A percentile compares a stretch with the other conserved stretches of the same genome.
These are phyloP conservation scores for Agriopis leucophaearia DNA, from an alignment of 2,888 invertebrate species.

Conservation along the genomic window DNA sequence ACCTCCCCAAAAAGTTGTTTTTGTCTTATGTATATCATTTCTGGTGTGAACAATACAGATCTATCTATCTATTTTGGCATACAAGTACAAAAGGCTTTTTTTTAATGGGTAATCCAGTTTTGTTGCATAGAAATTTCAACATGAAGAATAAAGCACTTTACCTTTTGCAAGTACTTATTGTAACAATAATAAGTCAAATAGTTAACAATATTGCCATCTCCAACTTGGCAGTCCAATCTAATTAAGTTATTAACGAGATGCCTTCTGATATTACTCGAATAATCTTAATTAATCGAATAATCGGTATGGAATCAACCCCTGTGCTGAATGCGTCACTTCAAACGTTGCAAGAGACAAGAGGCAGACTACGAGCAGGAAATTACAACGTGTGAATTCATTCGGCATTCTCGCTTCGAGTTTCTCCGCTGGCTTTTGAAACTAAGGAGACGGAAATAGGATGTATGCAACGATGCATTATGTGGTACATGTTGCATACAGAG, in stretches of 20 bases:
- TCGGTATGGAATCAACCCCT: not conserved
- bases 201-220: too few species aligned
- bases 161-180: not conserved
- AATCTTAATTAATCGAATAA: not conserved
- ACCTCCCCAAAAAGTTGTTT: too few species aligned
- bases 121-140: too few species aligned
- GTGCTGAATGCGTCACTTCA: conserved; percentile 3
- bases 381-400: not conserved
- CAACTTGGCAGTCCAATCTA: not conserved
- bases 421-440: not conserved
- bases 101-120: too few species aligned
- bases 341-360: conserved; percentile 13
- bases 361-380: conserved; percentile 1
- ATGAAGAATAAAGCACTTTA: too few species aligned
- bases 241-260: not conserved
- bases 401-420: not conserved
- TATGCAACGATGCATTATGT: too few species aligned
- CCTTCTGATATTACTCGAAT: not conserved
- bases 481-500: not conserved
- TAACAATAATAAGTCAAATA: not conserved
- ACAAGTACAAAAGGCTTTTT: too few species aligned
- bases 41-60: too few species aligned
- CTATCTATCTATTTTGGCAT: too few species aligned
- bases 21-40: too few species aligned
- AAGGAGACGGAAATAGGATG: not conserved